Conservation (phyloP, 2,888 invertebrate species). For the Ichneumoninae sp. region DNA sequence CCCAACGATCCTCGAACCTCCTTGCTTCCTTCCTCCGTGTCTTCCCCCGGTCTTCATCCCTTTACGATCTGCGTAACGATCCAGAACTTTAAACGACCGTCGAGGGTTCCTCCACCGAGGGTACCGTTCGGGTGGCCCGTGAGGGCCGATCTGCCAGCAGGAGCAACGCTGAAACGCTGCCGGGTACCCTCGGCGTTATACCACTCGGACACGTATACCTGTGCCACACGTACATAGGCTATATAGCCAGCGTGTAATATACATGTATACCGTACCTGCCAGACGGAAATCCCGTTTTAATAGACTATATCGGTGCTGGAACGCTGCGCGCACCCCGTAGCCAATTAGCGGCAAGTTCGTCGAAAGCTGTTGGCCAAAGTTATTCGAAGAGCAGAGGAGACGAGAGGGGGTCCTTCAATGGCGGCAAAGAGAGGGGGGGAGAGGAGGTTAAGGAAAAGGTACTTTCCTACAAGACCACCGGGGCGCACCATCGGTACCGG, state of each 20-base stretch:
- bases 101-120: constrained; percentile 47
- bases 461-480: constrained; percentile 46
- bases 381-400: constrained; percentile 47
- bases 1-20: constrained; percentile 18
- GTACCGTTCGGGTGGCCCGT: constrained; percentile 49
- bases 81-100: constrained; percentile 64
- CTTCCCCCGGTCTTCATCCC: constrained; percentile 55
- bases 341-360: constrained; percentile 62
- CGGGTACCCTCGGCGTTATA: constrained; percentile 40
- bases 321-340: constrained; percentile 41
- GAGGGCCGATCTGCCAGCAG: constrained; percentile 41
- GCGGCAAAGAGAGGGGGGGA: constrained; percentile 8
- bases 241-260: background rate
- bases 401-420: constrained; percentile 23
- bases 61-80: constrained; percentile 65
- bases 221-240: background rate
- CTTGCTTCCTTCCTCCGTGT: constrained; percentile 15
- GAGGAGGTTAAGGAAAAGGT: constrained; percentile 54
- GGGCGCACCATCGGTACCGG: constrained; percentile 7
- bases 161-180: constrained; percentile 30
- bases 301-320: constrained; percentile 49
- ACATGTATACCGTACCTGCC: constrained; percentile 24
- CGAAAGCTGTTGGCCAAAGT: constrained; percentile 59
- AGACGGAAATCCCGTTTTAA: constrained; percentile 60
- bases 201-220: constrained; percentile 34